Base-by-base conservation (phyloP, 2,797 vertebrate genomes). In the Scolopax bukidnonensis region DNA sequence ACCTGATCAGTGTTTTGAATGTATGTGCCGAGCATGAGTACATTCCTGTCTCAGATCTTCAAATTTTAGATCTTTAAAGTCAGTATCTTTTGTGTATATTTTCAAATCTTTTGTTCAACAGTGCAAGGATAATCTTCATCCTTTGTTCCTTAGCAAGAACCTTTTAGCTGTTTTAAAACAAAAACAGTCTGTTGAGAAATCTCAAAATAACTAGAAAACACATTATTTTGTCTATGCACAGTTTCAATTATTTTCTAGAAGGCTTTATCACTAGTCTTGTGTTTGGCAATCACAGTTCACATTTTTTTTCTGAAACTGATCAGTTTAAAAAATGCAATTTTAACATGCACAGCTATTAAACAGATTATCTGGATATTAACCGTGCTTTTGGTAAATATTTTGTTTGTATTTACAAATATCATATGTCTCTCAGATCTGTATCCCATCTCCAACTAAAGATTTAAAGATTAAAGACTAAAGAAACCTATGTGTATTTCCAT, bases 81-180 rank as follows among this genome's bases (percentile, higher is more conserved):
- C 47, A 15, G 3, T 45, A 12, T 16, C 0, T 20, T 75, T n/a
- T 28, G 1, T 16, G 12, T 15, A 32, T 25, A 0, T 56, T 32
- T 47, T 77, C 11, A 43, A 9, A 4, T 9, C 33, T 70, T 59
- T 85, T 57, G 9, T 36, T 69, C 7, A n/a, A 0, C 9, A 57
- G 5, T 69, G 73, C 19, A 57, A 12, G 6, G 12, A 48, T 32
- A 15, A 50, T 8, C 21, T 84, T 73, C 50, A 7, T 61, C 10
- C 16, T 74, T 68, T 1, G 0, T 68, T 79, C 20, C 5, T 36
- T 70, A 69, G 7, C 18, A 89, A 89, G 12, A 41, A 32, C 1
- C 0, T 60, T 75, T 71, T 32, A 19, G 16, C 47, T 48, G 1
- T 9, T 69, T 89, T 33, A 25, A 70, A 84, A 30, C 5, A 67